Evolutionary conservation across 2,888 invertebrate genomes (phyloP), one percentile per base, ranked within the genome.

Genomic region (Scrobipalpa costella): DNA sequence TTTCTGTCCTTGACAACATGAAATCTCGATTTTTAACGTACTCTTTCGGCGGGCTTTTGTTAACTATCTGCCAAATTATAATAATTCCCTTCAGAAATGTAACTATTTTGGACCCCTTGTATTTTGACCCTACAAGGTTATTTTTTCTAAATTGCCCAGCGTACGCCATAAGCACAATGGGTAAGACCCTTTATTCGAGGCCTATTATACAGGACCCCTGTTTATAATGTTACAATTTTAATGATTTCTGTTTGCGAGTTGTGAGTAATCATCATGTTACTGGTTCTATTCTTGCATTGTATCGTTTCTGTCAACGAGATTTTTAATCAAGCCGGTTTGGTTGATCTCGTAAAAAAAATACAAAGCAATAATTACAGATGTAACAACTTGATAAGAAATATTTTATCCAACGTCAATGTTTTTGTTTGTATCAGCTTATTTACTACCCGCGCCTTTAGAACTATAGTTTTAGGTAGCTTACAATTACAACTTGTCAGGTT

Each of bases 151-250:
- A 87, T 88, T 85, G 80, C 84, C 86, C 79, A 75, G 75, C n/a
- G n/a, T 13, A 75, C 73, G 75, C 73, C 73, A 70, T 66, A 27
- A 66, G 68, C 69, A 85, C 82, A 85, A 86, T 73, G 72, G 21
- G 13, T 21, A 8, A 81, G 73, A 73, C 82, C 75, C 88, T 79
- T 83, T 80, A 90, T 90, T 81, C 86, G 79, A 86, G 75, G 72
- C 77, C 83, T 76, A 90, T 90, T 90, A 90, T 87, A 84, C 84
- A 80, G 78, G 78, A 80, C 87, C 85, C 79, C 77, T 78, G 81
- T 86, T 86, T 86, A 85, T 85, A 82, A 88, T 80, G 88, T 85
- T 89, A 85, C 88, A 85, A 83, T 83, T 88, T 87, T 88, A 88
- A 88, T 88, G 85, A 88, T 85, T 84, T 77, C 73, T 74, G 70